phyloP scores from a whole-genome alignment of 2,113 vertebrate genomes.

The Xiphophorus maculatus region DNA sequence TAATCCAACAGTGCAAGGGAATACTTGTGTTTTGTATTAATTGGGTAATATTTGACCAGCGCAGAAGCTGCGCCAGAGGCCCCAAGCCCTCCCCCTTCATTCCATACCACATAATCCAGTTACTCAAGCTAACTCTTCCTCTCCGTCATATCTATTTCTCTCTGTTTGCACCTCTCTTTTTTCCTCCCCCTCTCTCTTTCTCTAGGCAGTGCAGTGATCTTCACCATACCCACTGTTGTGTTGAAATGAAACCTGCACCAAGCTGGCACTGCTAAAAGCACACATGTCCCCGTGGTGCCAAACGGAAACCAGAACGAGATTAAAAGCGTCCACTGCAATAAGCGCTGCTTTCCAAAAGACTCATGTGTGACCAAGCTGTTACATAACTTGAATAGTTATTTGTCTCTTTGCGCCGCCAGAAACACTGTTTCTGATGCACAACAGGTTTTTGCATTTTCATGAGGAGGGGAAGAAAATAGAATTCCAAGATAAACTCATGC shows the following conservation, averaged over 20 bases:
- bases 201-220: slow-evolving; percentile 52
- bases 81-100: slow-evolving; percentile 30
- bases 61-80: slow-evolving; percentile 23
- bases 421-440: slow-evolving; percentile 28
- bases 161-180: slow-evolving; percentile 35
- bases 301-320: slow-evolving; percentile 21
- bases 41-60: slow-evolving; percentile 39
- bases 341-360: slow-evolving; percentile 22
- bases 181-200: slow-evolving; percentile 34
- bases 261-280: slow-evolving; percentile 46
- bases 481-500: neutral
- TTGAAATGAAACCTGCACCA: slow-evolving; percentile 58
- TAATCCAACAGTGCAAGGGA: slow-evolving; percentile 23
- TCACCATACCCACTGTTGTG: slow-evolving; percentile 61
- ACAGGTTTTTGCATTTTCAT: slow-evolving; percentile 38
- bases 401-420: slow-evolving; percentile 24
- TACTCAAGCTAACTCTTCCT: slow-evolving; percentile 46
- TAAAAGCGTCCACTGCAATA: slow-evolving; percentile 15
- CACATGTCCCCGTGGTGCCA: slow-evolving; percentile 35
- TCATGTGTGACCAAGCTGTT: slow-evolving; percentile 20
- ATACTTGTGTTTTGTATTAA: slow-evolving; percentile 30
- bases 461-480: slow-evolving; percentile 9
- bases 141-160: slow-evolving; percentile 44
- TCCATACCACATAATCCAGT: slow-evolving; percentile 60
- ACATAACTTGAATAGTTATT: slow-evolving; percentile 36